Conservation (phyloP, 2,797 vertebrate species). For the Sciurus vulgaris region DNA sequence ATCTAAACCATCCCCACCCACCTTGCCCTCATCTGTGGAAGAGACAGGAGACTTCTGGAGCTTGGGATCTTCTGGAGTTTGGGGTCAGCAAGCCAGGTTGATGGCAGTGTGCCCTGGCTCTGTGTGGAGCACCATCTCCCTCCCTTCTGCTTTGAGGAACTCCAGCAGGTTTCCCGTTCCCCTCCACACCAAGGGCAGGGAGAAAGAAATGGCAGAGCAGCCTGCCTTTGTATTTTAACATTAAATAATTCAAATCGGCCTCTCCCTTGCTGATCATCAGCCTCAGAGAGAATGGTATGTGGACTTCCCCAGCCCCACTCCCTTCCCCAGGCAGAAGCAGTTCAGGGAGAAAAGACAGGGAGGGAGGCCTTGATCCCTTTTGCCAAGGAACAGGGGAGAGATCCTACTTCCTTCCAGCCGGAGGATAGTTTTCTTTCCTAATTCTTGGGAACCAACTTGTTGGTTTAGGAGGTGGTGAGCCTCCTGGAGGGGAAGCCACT, state of each 20-base stretch:
- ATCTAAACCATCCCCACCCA: neutral
- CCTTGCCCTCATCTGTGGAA: neutral
- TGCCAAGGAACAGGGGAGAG: neutral
- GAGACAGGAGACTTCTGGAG: neutral
- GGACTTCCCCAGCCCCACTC: neutral
- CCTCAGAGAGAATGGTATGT: neutral
- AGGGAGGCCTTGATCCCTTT: neutral
- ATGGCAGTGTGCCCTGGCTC: neutral
- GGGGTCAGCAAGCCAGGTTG: neutral
- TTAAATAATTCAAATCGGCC: neutral
- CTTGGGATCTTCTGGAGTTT: neutral
- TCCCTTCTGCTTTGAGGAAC: neutral
- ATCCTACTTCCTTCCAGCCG: neutral
- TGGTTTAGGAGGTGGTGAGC: slow-evolving; percentile 8
- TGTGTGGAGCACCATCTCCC: too few species aligned
- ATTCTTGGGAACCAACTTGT: neutral
- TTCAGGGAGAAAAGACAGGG: neutral
- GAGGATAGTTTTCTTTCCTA: neutral
- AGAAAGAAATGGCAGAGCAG: neutral
- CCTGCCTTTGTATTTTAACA: neutral
- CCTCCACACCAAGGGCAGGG: neutral
- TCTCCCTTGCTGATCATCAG: neutral
- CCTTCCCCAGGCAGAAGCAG: neutral
- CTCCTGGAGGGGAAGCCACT: neutral
- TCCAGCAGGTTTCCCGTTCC: neutral